Evolutionary conservation across 2,888 invertebrate species (phyloP).

Genomic region (Drosophila fungiperda): DNA sequence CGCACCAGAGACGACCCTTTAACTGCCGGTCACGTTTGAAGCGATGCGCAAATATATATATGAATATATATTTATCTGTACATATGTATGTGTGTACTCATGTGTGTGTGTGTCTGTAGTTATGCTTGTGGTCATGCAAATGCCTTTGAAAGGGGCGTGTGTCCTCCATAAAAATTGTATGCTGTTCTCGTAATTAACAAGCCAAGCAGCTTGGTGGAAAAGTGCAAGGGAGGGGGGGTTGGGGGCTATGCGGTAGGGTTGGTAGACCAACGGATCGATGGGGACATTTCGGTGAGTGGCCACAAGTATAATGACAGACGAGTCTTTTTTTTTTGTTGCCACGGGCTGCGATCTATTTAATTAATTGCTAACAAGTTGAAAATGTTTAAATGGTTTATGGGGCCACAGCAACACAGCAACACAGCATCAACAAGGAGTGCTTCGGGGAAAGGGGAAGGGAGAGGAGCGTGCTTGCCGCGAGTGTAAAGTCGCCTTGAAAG

Average conservation of each 20-base stretch:
- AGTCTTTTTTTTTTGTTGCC: constrained; percentile 50
- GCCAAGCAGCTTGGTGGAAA: constrained; percentile 1
- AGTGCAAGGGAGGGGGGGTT: not conserved
- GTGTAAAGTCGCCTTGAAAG: constrained; percentile 47
- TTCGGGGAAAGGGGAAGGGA: not conserved
- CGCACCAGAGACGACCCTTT: constrained; percentile 10
- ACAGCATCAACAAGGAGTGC: constrained; percentile 2
- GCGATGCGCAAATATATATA: constrained; percentile 31
- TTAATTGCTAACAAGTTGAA: constrained; percentile 81
- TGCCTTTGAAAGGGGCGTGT: constrained; percentile 71
- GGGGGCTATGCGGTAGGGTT: not conserved
- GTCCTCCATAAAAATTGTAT: constrained; percentile 77
- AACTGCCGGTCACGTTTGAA: constrained; percentile 65
- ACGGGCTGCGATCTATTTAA: constrained; percentile 77
- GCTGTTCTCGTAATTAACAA: constrained; percentile 66
- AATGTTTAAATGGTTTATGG: constrained; percentile 80
- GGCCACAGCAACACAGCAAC: constrained; percentile 20
- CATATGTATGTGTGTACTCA: not conserved
- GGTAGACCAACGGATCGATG: constrained; percentile 33
- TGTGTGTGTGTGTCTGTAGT: not conserved
- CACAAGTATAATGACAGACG: constrained; percentile 69
- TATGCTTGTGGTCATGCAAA: constrained; percentile 61
- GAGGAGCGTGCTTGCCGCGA: not conserved
- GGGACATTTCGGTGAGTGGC: constrained; percentile 58
- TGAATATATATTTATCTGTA: no score